Evolutionary conservation across 2,888 invertebrate species (phyloP), one percentile per base, ranked within the genome.

Genomic region (Dichetophora obliterata): DNA sequence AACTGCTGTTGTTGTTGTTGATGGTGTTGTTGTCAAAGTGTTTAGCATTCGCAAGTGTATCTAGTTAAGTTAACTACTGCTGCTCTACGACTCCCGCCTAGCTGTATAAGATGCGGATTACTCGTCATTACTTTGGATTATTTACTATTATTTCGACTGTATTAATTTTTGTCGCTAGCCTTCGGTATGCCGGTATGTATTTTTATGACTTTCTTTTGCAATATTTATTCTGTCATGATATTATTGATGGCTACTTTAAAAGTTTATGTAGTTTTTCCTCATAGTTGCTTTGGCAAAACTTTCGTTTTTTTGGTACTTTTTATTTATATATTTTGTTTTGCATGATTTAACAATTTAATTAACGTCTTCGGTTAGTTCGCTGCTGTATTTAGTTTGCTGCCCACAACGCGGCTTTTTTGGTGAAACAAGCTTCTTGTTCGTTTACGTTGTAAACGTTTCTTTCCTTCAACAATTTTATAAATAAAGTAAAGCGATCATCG

Each of bases 221-320:
- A 16, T 19, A 48, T 27, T 61, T 48, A 4, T 34, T 34, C 19
- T 31, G 27, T 27, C 43, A 31, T 66, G 14, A 9, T 14, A 61
- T 61, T 43, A 50, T 9, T 19, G 57, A 22, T 19, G 48, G 9
- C 48, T 65, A 34, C 2, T 22, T 31, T 77, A n/a, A n/a, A n/a
- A n/a, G n/a, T n/a, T n/a, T n/a, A n/a, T n/a, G n/a, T n/a, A n/a
- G n/a, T n/a, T n/a, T n/a, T n/a, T n/a, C n/a, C n/a, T n/a, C n/a
- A n/a, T n/a, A n/a, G n/a, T n/a, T n/a, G n/a, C n/a, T n/a, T n/a
- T n/a, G n/a, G n/a, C n/a, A 75, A 78, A 79, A 80, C 80, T 80
- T 80, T 79, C 80, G 77, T 76, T 76, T 76, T 76, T 76, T 77
- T 76, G 19, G 19, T 57, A 14, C 43, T 50, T 68, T 27, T 37